A percentile compares a stretch with the other conserved stretches of the same genome.
These are phyloP conservation scores for Agrilus cyanescens DNA, from an alignment of 2,888 invertebrate genomes.

Conservation along the genomic window DNA sequence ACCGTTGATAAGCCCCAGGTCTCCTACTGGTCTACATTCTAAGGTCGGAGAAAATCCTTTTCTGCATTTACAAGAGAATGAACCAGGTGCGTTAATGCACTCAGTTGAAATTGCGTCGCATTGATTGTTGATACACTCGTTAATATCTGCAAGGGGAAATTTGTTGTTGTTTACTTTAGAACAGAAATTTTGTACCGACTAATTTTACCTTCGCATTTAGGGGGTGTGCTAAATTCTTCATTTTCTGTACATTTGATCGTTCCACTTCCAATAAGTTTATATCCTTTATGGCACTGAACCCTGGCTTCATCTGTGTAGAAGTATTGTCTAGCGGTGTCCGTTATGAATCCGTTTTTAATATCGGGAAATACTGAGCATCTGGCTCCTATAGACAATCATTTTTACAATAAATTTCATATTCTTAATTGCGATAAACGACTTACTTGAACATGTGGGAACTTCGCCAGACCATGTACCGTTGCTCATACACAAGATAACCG, in stretches of 20 bases:
- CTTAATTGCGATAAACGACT: slow-evolving; percentile 22
- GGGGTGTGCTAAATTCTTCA: slow-evolving; percentile 71
- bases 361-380: slow-evolving; percentile 63
- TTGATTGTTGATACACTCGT: slow-evolving; percentile 80
- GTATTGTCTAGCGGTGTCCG: slow-evolving; percentile 64
- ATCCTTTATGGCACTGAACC: slow-evolving; percentile 84
- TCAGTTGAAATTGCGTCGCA: slow-evolving; percentile 85
- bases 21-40: slow-evolving; percentile 83
- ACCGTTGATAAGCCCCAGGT: slow-evolving; percentile 77
- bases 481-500: slow-evolving; percentile 87
- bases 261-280: slow-evolving; percentile 72
- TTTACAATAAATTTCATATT: slow-evolving; percentile 1
- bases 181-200: slow-evolving; percentile 1
- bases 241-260: slow-evolving; percentile 76
- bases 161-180: slow-evolving; percentile 1
- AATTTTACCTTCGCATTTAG: slow-evolving; percentile 62
- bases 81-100: slow-evolving; percentile 78
- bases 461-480: slow-evolving; percentile 92
- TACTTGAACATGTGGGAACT: slow-evolving; percentile 75
- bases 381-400: slow-evolving; percentile 37
- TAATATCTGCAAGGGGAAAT: slow-evolving; percentile 50
- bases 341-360: slow-evolving; percentile 78
- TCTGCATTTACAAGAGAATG: slow-evolving; percentile 80
- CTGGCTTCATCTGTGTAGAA: slow-evolving; percentile 82
- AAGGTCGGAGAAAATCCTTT: slow-evolving; percentile 72